Percentiles rank a stretch among this genome's conserved stretches.
Evolutionary conservation across 2,888 invertebrate genomes (phyloP).

Genomic region (Branchipolynoe longqiensis): DNA sequence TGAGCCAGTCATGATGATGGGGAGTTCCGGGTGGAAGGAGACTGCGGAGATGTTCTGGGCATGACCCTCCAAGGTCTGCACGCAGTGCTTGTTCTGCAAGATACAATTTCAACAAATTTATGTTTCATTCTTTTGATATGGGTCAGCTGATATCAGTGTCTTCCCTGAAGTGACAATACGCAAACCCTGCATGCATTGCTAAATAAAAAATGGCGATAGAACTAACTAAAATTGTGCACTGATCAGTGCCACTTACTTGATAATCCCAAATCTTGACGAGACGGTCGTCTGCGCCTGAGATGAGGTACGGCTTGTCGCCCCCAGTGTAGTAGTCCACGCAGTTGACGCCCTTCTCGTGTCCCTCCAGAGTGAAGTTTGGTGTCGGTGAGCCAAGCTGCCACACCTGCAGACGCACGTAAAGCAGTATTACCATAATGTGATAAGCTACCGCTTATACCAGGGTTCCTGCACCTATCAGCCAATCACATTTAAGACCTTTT

Average conservation of each 20-base stretch:
- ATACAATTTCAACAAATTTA: constrained; percentile 38
- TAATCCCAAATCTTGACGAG: constrained; percentile 99
- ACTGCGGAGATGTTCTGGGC: constrained; percentile 95
- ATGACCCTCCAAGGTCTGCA: constrained; percentile 98
- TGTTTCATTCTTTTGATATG: neutral
- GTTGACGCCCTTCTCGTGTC: constrained; percentile 98
- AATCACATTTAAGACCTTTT: no score
- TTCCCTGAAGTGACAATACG: neutral
- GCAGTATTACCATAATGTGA: no score
- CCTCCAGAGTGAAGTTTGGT: constrained; percentile 98
- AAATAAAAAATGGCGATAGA: no score
- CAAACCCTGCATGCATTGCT: no score
- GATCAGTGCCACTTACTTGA: constrained; percentile 79
- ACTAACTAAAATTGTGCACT: neutral
- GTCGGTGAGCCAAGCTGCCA: constrained; percentile 99
- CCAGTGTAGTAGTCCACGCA: constrained; percentile 99
- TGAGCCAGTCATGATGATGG: constrained; percentile 97
- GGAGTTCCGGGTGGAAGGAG: constrained; percentile 98
- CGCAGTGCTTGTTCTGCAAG: constrained; percentile 97
- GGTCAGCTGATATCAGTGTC: neutral
- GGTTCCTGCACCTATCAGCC: no score
- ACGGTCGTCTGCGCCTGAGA: constrained; percentile 99
- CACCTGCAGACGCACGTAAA: constrained; percentile 84
- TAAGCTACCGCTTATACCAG: no score
- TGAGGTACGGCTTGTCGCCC: constrained; percentile 99